Conservation (phyloP, 2,888 invertebrate genomes). For the Philopedon plagiatum region DNA sequence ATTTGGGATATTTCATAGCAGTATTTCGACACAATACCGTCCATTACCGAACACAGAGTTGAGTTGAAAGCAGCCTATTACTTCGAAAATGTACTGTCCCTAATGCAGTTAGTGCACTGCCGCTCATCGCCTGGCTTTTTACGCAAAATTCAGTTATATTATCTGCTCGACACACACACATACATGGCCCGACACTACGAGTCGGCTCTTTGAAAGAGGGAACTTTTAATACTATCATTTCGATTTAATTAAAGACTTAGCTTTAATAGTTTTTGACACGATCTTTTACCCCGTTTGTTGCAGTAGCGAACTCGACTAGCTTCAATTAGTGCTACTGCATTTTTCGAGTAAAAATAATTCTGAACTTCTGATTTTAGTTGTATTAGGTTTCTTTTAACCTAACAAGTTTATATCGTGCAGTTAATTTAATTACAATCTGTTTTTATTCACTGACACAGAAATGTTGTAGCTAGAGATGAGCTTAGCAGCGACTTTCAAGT, state of each 20-base stretch:
- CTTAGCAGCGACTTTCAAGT: too few relatives aligned
- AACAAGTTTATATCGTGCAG: too few relatives aligned
- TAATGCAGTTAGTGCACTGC: conserved; percentile 67
- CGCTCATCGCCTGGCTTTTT: conserved; percentile 64
- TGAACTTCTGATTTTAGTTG: too few relatives aligned
- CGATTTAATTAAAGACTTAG: conserved; percentile 49
- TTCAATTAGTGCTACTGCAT: not conserved
- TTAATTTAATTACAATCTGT: too few relatives aligned
- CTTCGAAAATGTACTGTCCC: conserved; percentile 66
- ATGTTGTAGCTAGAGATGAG: too few relatives aligned
- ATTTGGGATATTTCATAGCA: conserved; percentile 41
- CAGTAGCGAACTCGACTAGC: conserved; percentile 12
- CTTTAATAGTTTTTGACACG: conserved; percentile 47
- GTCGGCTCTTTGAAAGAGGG: conserved; percentile 41
- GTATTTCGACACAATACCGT: conserved; percentile 63
- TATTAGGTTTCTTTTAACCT: too few relatives aligned
- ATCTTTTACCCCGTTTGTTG: conserved; percentile 27
- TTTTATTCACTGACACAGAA: too few relatives aligned
- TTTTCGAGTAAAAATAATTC: conserved; percentile 1
- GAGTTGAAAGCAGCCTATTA: conserved; percentile 68
- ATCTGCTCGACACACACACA: conserved; percentile 41
- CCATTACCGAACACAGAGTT: conserved; percentile 64
- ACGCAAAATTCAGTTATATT: conserved; percentile 65
- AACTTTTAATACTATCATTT: conserved; percentile 50
- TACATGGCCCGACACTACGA: conserved; percentile 36